phyloP scores from a whole-genome alignment of 2,888 invertebrate genomes.

The Actias luna region DNA sequence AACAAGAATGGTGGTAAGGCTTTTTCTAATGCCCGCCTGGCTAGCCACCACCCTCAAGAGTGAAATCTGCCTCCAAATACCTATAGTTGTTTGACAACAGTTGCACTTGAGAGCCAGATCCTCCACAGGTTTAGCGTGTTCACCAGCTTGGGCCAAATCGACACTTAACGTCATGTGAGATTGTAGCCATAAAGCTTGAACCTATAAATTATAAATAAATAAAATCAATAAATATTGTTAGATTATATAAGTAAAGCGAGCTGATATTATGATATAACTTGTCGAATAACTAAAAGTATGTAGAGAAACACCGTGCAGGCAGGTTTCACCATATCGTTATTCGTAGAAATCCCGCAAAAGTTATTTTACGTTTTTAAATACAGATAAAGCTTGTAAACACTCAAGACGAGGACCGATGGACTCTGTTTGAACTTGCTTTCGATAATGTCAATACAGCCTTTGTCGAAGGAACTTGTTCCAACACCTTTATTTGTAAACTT shows the following conservation, averaged over 20 bases:
- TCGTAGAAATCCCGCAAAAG: conserved; percentile 57
- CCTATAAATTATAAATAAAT: background rate
- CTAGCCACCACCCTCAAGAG: too few relatives aligned
- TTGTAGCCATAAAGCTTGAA: too few relatives aligned
- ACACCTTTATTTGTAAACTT: conserved; percentile 60
- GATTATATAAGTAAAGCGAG: background rate
- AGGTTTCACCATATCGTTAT: conserved; percentile 27
- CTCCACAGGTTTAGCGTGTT: too few relatives aligned
- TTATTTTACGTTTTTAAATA: conserved; percentile 65
- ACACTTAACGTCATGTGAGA: too few relatives aligned
- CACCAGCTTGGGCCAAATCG: too few relatives aligned
- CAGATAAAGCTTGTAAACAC: conserved; percentile 57
- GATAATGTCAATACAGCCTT: conserved; percentile 74
- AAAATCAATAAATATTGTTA: background rate
- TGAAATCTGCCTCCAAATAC: too few relatives aligned
- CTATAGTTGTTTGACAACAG: too few relatives aligned
- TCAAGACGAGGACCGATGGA: conserved; percentile 45
- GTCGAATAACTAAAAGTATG: background rate
- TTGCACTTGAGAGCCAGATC: too few relatives aligned
- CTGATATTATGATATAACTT: background rate
- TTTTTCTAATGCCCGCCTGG: too few relatives aligned
- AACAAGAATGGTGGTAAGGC: too few relatives aligned
- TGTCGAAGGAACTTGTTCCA: conserved; percentile 68
- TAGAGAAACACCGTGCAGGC: background rate
- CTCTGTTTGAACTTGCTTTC: conserved; percentile 72